Percentiles rank a stretch among this genome's conserved stretches.
These are phyloP conservation scores for Busseola fusca DNA, from an alignment of 2,888 invertebrate genomes.

Conservation along the genomic window DNA sequence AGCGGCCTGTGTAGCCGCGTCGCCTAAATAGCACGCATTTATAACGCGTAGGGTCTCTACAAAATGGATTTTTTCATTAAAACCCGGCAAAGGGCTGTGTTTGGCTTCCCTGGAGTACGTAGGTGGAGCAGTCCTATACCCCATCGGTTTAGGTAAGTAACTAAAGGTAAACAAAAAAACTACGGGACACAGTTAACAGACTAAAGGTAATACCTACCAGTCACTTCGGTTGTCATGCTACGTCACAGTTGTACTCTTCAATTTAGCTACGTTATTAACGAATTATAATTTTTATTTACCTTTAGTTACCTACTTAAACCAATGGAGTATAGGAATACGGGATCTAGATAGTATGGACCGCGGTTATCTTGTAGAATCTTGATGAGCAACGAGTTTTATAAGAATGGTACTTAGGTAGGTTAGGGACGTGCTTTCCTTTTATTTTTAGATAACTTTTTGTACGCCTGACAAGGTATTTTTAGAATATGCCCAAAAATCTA, in stretches of 20 bases:
- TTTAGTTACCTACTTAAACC: no score
- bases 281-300: no score
- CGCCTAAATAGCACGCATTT: slow-evolving; percentile 41
- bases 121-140: background rate
- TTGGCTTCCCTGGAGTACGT: background rate
- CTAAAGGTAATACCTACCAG: no score
- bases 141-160: no score
- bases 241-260: no score
- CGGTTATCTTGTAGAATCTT: slow-evolving; percentile 8
- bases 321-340: background rate
- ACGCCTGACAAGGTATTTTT: background rate
- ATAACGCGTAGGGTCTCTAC: slow-evolving; percentile 15
- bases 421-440: background rate
- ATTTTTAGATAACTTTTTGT: background rate
- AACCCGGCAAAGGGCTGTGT: slow-evolving; percentile 2
- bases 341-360: slow-evolving; percentile 4
- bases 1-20: slow-evolving; percentile 5
- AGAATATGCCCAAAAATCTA: background rate
- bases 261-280: no score
- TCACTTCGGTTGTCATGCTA: no score
- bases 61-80: slow-evolving; percentile 40
- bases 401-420: no score
- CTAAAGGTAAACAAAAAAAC: no score
- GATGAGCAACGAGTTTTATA: slow-evolving; percentile 5
- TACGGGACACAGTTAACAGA: no score